Evolutionary conservation across 2,888 invertebrate species (phyloP).

Genomic region (Artemia sp.): DNA sequence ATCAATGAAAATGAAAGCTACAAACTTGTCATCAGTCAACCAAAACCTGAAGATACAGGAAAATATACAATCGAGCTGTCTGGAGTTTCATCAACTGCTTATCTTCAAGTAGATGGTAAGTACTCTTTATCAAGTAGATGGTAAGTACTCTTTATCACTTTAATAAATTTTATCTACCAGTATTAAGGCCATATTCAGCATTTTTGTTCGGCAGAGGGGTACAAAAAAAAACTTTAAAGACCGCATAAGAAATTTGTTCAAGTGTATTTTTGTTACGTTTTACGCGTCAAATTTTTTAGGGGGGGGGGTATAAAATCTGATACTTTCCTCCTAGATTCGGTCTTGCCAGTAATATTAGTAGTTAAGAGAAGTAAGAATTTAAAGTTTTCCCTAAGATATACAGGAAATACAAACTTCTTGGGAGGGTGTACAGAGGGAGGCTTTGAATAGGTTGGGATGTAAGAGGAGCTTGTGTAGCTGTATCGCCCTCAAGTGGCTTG

Average conservation of each 20-base stretch:
- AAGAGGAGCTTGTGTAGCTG: too few species aligned
- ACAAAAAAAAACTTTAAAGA: too few species aligned
- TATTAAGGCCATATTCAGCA: slow-evolving; percentile 1
- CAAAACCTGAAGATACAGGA: slow-evolving; percentile 90
- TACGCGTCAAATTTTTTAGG: neutral
- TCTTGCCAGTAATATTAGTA: too few species aligned
- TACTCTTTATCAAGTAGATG: slow-evolving; percentile 52
- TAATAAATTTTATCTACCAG: slow-evolving; percentile 36
- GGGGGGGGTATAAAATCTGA: too few species aligned
- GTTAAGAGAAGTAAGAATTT: neutral
- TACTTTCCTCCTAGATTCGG: too few species aligned
- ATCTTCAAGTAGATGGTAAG: slow-evolving; percentile 76
- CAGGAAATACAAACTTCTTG: too few species aligned
- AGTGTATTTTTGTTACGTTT: too few species aligned
- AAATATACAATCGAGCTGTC: slow-evolving; percentile 90
- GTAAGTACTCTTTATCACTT: slow-evolving; percentile 47
- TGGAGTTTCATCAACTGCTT: slow-evolving; percentile 68
- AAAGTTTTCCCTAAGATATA: neutral
- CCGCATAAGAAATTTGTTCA: too few species aligned
- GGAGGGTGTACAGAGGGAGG: too few species aligned
- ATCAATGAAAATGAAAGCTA: slow-evolving; percentile 79
- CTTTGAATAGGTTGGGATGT: too few species aligned
- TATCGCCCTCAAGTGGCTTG: too few species aligned
- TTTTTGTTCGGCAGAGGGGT: too few species aligned
- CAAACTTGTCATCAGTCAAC: slow-evolving; percentile 67